A percentile compares a stretch with the other conserved stretches of the same genome.
phyloP scores from a whole-genome alignment of 1,140 invertebrate genomes.

The Dinothrombium tinctorium region DNA sequence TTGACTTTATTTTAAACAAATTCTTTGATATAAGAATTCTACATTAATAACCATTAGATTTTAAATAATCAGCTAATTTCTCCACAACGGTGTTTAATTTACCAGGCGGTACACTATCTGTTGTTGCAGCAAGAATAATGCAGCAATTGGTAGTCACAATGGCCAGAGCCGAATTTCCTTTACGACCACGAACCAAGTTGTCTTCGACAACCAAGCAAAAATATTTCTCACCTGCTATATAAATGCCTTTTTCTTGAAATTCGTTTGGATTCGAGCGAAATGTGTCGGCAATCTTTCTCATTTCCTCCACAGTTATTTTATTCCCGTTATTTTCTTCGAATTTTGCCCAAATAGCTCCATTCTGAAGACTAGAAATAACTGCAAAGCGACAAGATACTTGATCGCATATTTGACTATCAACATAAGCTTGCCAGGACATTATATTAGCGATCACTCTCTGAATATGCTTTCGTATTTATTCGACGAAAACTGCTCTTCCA shows the following conservation, averaged over 20 bases:
- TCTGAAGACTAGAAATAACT: conserved; percentile 63
- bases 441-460: no score
- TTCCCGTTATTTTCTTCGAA: no score
- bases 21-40: no score
- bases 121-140: conserved; percentile 17
- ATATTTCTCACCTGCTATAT: conserved; percentile 18
- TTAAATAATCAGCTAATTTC: conserved; percentile 18
- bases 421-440: conserved; percentile 96
- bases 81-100: conserved; percentile 17
- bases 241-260: conserved; percentile 17
- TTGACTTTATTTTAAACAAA: no score
- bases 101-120: conserved; percentile 18
- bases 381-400: conserved; percentile 33
- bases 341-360: conserved; percentile 83
- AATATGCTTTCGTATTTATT: no score
- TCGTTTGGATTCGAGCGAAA: conserved; percentile 15
- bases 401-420: conserved; percentile 82
- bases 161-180: conserved; percentile 17
- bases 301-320: conserved; percentile 15
- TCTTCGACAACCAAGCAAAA: conserved; percentile 16
- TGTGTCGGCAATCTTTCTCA: conserved; percentile 17
- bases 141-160: conserved; percentile 18
- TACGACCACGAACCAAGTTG: conserved; percentile 16
- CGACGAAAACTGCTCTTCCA: no score
- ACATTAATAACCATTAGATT: conserved; percentile 16